These are phyloP conservation scores for Nyctereutes procyonoides DNA, from an alignment of 2,113 vertebrate genomes.

Conservation along the genomic window DNA sequence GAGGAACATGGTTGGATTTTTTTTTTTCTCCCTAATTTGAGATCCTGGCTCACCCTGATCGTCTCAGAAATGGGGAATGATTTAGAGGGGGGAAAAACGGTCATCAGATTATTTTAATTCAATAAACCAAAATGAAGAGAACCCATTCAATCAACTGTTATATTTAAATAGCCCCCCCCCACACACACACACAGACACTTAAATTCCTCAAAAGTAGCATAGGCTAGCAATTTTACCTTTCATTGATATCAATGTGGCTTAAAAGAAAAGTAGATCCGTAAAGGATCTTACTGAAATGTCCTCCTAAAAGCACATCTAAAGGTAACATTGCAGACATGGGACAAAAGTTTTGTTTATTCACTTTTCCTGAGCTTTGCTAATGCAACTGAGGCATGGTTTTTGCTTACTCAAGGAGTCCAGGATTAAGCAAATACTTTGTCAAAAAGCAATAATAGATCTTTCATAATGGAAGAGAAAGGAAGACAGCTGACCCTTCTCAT, in stretches of 20 bases:
- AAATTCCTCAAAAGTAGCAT: constrained; percentile 1
- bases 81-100: neutral
- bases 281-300: neutral
- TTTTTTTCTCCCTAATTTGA: neutral
- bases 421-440: constrained; percentile 21
- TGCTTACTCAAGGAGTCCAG: constrained; percentile 3
- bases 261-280: neutral
- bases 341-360: neutral
- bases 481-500: neutral
- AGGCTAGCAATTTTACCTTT: neutral
- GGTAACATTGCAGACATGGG: neutral
- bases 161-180: neutral
- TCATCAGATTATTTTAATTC: neutral
- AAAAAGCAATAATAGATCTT: neutral
- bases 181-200: neutral
- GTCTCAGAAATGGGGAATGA: neutral
- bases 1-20: neutral
- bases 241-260: neutral
- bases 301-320: neutral
- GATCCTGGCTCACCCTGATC: neutral
- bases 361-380: neutral
- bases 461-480: neutral
- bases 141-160: neutral
- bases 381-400: neutral
- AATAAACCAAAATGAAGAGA: neutral